Evolutionary conservation across 53 echinoderm and acorn worm genomes (phyloP), one percentile per base, ranked within the genome.

Genomic region (Holothuria scabra): DNA sequence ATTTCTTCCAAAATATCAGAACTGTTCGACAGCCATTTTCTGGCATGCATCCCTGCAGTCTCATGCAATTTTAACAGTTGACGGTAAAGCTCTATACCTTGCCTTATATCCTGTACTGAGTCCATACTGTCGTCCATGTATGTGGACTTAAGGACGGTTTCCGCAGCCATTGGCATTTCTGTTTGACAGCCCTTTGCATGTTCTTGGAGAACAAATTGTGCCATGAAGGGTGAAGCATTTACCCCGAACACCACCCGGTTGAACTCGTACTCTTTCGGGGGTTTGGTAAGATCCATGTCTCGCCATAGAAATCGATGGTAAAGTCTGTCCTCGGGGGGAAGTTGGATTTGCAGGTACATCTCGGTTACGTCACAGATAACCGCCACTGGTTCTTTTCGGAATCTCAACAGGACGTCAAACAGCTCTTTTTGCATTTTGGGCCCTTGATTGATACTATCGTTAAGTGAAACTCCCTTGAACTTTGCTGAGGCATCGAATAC

Each of bases 81-180:
- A 1, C 69, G 12, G 57, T 69, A 84, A 2, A 84, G 23, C 52
- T 84, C 52, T n/a, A 16, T 35, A 13, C 56, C 65, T 6, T 19
- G 13, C 5, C 46, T 4, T 4, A 28, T 5, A 59, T 85, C 59
- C 32, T 29, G 22, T 8, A 85, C 70, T 5, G 57, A 85, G 28
- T 85, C 74, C 85, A 85, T 85, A 29, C 56, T 72, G 60, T 85
- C 70, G 28, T 85, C 85, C 72, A 72, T 85, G 21, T 85, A 85
- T 13, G 85, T 85, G 35, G 60, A 57, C 20, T 59, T 85, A 3
- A 72, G 18, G 31, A 85, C 74, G 5, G 85, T 69, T 13, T 85
- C 71, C 41, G 85, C 69, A 23, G 85, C 85, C 33, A 66, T 20
- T 8, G 83, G 85, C 21, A 59, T 28, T 28, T 60, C 38, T 26